phyloP scores from a whole-genome alignment of 2,888 invertebrate genomes.

The Eristalis arbustorum region DNA sequence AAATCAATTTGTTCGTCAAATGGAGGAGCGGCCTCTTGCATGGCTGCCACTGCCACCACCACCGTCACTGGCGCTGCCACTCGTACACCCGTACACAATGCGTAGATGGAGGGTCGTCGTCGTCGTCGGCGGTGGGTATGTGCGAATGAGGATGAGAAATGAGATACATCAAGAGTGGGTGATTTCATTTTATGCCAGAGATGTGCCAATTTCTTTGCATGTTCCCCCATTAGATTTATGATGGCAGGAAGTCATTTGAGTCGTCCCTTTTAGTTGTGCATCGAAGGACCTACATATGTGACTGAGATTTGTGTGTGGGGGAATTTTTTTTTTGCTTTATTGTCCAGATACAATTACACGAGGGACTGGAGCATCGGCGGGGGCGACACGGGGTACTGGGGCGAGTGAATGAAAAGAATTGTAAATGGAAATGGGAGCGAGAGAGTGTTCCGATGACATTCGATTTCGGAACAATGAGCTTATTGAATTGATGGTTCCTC shows the following conservation, averaged over 20 bases:
- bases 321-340: not conserved
- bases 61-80: not conserved
- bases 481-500: not conserved
- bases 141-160: conserved; percentile 58
- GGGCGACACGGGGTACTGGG: not conserved
- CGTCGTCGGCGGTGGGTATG: not conserved
- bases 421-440: not conserved
- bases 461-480: not conserved
- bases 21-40: conserved; percentile 43
- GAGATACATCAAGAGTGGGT: conserved; percentile 62
- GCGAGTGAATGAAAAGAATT: conserved; percentile 5
- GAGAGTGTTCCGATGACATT: not conserved
- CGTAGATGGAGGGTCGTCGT: conserved; percentile 14
- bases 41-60: conserved; percentile 7
- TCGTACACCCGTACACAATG: conserved; percentile 17
- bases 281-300: conserved; percentile 32
- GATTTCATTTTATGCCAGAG: conserved; percentile 67
- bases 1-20: conserved; percentile 69
- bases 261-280: conserved; percentile 56
- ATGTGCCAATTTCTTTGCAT: conserved; percentile 70
- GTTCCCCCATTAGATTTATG: conserved; percentile 65
- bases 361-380: not conserved
- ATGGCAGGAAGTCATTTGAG: conserved; percentile 68
- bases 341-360: conserved; percentile 33
- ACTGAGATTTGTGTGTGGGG: conserved; percentile 37